Evolutionary conservation across 2,113 vertebrate genomes (phyloP), one percentile per base, ranked within the genome.

Genomic region (Barnardius zonarius): DNA sequence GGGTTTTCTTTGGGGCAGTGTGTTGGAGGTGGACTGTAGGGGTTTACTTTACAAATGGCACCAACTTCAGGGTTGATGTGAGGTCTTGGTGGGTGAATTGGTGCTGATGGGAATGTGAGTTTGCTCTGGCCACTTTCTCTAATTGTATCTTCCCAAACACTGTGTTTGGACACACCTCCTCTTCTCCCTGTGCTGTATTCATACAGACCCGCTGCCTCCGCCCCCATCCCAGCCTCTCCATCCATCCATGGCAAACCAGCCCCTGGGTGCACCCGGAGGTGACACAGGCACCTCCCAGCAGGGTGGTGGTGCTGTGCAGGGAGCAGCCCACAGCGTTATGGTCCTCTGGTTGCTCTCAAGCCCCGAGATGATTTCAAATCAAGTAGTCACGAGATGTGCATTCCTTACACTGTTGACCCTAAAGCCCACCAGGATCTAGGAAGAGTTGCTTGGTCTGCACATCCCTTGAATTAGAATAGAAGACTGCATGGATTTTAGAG

Each of bases 91-190:
- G 30, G 23, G 78, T 31, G 22, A 46, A 20, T 63, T 46, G 46
- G 68, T 74, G 8, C 37, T 61, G 63, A 61, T 49, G 80, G 90
- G 84, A 76, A 88, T 90, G 90, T 49, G 66, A 54, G 18, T 85
- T 59, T 12, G 61, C 95, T 96, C 92, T 90, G 86, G 88, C 91
- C 89, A 25, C 94, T 95, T 92, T 92, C 93, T 91, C 83, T 92
- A 52, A 81, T 89, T 18, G 1, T 12, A 7, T 52, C 48, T 75
- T 49, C 31, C 23, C 62, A 70, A 75, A 49, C 1, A 4, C 27
- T 55, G 46, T 24, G 49, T 75, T 61, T 84, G 93, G 94, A 89
- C 91, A 95, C 94, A 85, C 96, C 95, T 96, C 96, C 77, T 88
- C 43, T 78, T 91, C 43, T 82, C 30, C 37, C 37, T 73, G 57